A percentile compares a stretch with the other conserved stretches of the same genome.
These are phyloP conservation scores for Bacillus rossius DNA, from an alignment of 1,140 invertebrate genomes.

Conservation along the genomic window DNA sequence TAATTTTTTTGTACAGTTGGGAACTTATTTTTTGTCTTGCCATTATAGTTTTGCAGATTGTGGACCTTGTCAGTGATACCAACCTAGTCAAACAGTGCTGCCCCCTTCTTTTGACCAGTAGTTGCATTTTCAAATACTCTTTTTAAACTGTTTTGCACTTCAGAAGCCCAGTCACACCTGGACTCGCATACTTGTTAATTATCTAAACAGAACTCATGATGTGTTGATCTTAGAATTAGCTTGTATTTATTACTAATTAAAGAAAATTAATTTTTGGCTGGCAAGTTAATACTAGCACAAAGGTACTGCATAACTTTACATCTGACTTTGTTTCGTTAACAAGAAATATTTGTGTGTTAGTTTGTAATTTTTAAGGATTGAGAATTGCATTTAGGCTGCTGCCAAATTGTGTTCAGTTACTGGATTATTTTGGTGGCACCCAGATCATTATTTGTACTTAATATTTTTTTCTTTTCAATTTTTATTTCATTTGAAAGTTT, in stretches of 20 bases:
- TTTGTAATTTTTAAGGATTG: not conserved
- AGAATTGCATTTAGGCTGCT: conserved; percentile 6
- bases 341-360: not conserved
- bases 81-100: no score
- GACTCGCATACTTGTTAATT: not conserved
- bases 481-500: not conserved
- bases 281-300: conserved; percentile 5
- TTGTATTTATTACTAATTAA: conserved; percentile 7
- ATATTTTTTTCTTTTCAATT: not conserved
- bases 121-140: conserved; percentile 6
- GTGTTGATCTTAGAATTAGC: not conserved
- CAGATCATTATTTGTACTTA: conserved; percentile 1
- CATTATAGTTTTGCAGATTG: no score
- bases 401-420: not conserved
- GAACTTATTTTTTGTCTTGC: no score
- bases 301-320: conserved; percentile 7
- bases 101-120: no score
- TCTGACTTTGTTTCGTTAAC: not conserved
- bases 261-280: not conserved
- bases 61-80: no score
- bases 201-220: not conserved
- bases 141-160: not conserved
- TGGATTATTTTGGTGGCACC: not conserved
- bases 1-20: no score
- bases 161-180: not conserved